phyloP scores from a whole-genome alignment of 2,888 invertebrate genomes.

The Cephus sareptanus region DNA sequence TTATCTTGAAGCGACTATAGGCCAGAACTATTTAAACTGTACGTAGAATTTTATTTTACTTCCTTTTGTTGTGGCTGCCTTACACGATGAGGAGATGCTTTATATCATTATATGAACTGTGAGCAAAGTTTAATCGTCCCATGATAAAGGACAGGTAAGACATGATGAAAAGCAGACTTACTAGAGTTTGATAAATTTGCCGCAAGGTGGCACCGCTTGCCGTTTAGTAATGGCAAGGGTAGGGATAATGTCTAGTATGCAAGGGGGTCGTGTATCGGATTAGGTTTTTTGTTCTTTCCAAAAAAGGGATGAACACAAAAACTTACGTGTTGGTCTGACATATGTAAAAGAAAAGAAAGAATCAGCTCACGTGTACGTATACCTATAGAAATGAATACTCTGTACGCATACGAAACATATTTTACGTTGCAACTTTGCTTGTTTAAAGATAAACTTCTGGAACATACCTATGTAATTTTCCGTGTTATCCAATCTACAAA shows the following conservation, averaged over 20 bases:
- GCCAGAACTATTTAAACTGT: too few relatives aligned
- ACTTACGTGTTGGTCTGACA: neutral
- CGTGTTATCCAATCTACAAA: neutral
- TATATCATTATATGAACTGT: neutral
- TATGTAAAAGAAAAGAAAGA: neutral
- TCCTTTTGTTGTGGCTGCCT: too few relatives aligned
- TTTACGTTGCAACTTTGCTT: neutral
- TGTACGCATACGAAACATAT: neutral
- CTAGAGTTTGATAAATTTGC: neutral
- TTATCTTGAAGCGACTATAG: neutral
- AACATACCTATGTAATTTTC: neutral
- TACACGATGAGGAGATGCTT: neutral
- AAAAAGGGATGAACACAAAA: neutral
- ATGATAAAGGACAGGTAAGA: neutral
- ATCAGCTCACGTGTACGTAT: neutral
- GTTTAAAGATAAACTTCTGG: neutral
- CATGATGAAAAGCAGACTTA: neutral
- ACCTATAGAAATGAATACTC: neutral
- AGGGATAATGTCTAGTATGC: neutral
- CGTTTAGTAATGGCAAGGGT: neutral
- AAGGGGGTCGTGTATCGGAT: neutral
- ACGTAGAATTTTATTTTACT: too few relatives aligned
- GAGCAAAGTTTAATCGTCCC: neutral
- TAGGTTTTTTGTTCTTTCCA: neutral
- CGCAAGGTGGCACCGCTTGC: neutral